Percentiles rank a stretch among this genome's conserved stretches.
These are phyloP conservation scores for Xylophagus ater DNA, from an alignment of 2,888 invertebrate species.

Conservation along the genomic window DNA sequence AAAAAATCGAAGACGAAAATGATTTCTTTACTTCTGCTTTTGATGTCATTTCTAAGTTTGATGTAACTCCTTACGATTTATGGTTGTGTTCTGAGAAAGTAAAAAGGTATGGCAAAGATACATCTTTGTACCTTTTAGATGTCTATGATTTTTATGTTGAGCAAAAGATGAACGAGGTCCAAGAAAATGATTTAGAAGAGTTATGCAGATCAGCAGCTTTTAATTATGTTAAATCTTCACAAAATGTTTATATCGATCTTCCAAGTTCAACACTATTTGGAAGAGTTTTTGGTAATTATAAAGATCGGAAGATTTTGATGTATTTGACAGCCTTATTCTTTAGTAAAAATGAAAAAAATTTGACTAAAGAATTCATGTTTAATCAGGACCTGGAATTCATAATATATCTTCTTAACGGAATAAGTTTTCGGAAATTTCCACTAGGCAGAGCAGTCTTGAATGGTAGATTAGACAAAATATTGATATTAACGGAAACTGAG, in stretches of 20 bases:
- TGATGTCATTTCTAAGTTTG: no score
- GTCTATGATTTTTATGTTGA: constrained; percentile 1
- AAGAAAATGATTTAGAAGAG: neutral
- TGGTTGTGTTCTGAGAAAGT: neutral
- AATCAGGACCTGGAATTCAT: neutral
- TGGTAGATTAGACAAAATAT: constrained; percentile 2
- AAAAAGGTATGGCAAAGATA: neutral
- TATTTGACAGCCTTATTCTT: constrained; percentile 2
- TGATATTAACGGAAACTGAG: neutral
- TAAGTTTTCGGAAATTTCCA: neutral
- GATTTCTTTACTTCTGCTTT: no score
- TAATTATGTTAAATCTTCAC: neutral
- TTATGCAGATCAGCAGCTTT: neutral
- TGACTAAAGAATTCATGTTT: neutral
- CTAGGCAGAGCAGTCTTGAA: constrained; percentile 1
- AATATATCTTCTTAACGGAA: neutral
- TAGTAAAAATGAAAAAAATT: neutral
- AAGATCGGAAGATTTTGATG: neutral
- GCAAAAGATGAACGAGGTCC: neutral
- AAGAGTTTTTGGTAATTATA: neutral
- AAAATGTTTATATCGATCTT: neutral
- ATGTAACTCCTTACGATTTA: neutral
- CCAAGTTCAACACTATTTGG: no score
- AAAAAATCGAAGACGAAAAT: no score
- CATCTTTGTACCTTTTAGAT: neutral